Base-by-base conservation (phyloP, 2,888 invertebrate species). In the Andrena bicolor region DNA sequence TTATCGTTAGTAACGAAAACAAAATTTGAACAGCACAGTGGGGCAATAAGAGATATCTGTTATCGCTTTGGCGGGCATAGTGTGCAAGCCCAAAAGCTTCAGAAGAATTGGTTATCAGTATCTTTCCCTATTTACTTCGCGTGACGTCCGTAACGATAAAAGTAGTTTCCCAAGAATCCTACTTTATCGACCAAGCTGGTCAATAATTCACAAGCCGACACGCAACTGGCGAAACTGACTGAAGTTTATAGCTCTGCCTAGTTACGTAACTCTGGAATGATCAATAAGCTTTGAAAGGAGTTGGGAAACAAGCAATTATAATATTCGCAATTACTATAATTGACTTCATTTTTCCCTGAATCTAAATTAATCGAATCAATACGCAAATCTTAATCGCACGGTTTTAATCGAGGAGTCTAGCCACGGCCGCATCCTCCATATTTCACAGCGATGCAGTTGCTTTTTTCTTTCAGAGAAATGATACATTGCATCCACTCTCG, bases 141-240 rank as follows among this genome's bases (percentile, higher is more conserved):
- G 26, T 23, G 13, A 30, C 8, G 1, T 23, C 30, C 30, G 6
- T 16, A 0, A 13, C 5, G 65, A 70, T 80, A 80, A 77, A 65
- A 61, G 26, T 48, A 32, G 10, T 71, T 32, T 51, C 53, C 23
- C 26, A 10, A 5, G 23, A 41, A 23, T 7, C 10, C 56, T 69
- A n/a, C 6, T 26, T 61, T 77, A 66, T 71, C 53, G n/a, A 61
- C n/a, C 0, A 20, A 32, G 20, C 0, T 13, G 3, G 20, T n/a
- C n/a, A 74, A 56, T 20, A 49, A 8, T n/a, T 32, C 2, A 28
- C 3, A n/a, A 51, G 23, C 10, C 23, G 4, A 20, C 23, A 23
- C 56, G 56, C 28, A 3, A 28, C 49, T 35, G 28, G 7, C 28
- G 10, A 49, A 20, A 65, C 10, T 65, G 20, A 65, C 49, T 26